A percentile compares a stretch with the other conserved stretches of the same genome.
These are phyloP conservation scores for Acleris cristana DNA, from an alignment of 2,888 invertebrate species.

Conservation along the genomic window DNA sequence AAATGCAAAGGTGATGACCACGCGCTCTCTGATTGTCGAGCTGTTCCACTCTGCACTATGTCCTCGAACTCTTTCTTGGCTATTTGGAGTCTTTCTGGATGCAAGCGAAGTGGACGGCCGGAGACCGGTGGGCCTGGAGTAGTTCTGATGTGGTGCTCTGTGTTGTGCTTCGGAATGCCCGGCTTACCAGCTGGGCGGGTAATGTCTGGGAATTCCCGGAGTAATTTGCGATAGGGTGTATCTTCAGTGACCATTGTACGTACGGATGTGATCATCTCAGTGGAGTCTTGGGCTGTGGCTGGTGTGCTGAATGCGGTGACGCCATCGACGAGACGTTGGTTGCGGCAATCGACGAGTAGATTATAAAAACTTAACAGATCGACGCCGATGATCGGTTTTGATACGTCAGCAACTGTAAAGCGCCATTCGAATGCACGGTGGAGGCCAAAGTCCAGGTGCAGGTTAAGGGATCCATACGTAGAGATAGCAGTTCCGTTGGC, in stretches of 20 bases:
- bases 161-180: too few species aligned
- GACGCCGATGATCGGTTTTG: constrained; percentile 50
- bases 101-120: too few species aligned
- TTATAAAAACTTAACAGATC: constrained; percentile 47
- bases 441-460: not conserved
- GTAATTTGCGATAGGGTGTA: constrained; percentile 11
- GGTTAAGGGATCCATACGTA: not conserved
- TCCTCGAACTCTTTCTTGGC: too few species aligned
- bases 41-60: too few species aligned
- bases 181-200: too few species aligned
- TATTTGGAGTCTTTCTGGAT: too few species aligned
- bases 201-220: not conserved
- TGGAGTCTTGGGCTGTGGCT: not conserved
- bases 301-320: constrained; percentile 2
- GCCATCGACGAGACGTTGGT: constrained; percentile 23
- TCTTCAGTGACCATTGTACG: not conserved
- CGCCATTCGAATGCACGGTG: constrained; percentile 17
- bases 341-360: constrained; percentile 44
- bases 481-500: not conserved
- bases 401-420: constrained; percentile 25
- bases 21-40: too few species aligned
- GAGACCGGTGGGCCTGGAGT: too few species aligned
- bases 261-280: not conserved
- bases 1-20: too few species aligned
- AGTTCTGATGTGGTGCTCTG: too few species aligned